Percentiles rank a stretch among this genome's conserved stretches.
These are phyloP conservation scores for Apocheima hispidaria DNA, from an alignment of 2,888 invertebrate species.

Conservation along the genomic window DNA sequence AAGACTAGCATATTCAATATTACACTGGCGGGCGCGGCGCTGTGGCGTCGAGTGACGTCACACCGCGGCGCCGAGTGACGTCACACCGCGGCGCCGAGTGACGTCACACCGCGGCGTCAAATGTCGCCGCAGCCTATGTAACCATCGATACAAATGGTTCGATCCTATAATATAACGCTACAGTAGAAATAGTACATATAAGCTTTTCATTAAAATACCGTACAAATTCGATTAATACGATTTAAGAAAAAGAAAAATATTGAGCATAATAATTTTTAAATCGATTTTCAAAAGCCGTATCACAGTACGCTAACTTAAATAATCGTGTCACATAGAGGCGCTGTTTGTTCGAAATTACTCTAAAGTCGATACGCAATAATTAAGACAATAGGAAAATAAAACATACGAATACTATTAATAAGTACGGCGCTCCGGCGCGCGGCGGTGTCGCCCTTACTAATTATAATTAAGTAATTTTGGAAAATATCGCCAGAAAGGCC, in stretches of 20 bases:
- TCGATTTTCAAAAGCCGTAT: constrained; percentile 75
- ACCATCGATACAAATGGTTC: constrained; percentile 21
- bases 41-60: background rate
- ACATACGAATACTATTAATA: constrained; percentile 10
- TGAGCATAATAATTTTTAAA: constrained; percentile 74
- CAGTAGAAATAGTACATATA: constrained; percentile 48
- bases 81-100: background rate
- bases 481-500: constrained; percentile 12
- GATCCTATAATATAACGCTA: constrained; percentile 38
- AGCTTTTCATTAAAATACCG: constrained; percentile 54
- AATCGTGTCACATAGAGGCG: constrained; percentile 56
- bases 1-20: constrained; percentile 85
- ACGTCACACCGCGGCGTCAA: background rate
- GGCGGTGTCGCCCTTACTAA: constrained; percentile 31
- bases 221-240: constrained; percentile 62
- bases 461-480: constrained; percentile 32
- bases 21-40: constrained; percentile 48
- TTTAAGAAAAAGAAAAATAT: constrained; percentile 64
- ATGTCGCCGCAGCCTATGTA: background rate
- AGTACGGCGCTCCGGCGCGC: constrained; percentile 26
- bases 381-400: constrained; percentile 17
- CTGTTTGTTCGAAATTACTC: constrained; percentile 44
- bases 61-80: background rate
- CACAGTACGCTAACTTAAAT: constrained; percentile 81
- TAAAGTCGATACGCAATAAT: constrained; percentile 22